These are phyloP conservation scores for Oreochromis mossambicus DNA, from an alignment of 2,797 vertebrate species.

Conservation along the genomic window DNA sequence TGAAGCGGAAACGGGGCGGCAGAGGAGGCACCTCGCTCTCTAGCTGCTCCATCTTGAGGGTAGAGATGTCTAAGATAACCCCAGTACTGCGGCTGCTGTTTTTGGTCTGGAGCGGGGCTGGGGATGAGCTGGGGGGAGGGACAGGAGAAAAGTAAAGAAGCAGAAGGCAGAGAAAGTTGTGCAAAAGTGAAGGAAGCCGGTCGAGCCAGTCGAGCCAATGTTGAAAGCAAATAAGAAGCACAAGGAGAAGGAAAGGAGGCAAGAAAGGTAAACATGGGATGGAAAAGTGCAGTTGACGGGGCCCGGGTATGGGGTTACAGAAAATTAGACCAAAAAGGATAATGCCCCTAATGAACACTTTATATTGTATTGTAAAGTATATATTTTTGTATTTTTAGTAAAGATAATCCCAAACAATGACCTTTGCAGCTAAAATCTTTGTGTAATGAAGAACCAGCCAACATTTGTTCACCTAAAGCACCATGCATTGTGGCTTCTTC, in stretches of 20 bases:
- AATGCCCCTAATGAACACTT: not conserved
- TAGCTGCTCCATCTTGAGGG: constrained; percentile 79
- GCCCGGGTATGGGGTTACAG: not conserved
- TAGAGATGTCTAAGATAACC: constrained; percentile 77
- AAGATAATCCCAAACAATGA: not conserved
- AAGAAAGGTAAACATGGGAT: not conserved
- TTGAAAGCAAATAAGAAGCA: not conserved
- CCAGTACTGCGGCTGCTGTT: constrained; percentile 72
- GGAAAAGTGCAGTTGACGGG: not conserved
- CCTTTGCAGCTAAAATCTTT: not conserved
- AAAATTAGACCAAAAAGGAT: not conserved
- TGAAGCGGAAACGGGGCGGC: constrained; percentile 88
- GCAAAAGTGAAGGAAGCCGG: not conserved
- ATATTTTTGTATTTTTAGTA: not conserved
- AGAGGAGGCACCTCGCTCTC: constrained; percentile 85
- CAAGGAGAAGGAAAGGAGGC: not conserved
- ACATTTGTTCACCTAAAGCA: not conserved
- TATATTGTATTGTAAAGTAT: not conserved
- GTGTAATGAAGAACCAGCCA: not conserved
- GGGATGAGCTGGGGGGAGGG: constrained; percentile 37
- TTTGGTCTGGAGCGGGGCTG: constrained; percentile 37
- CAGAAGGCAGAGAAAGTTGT: not conserved
- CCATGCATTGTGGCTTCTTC: not conserved
- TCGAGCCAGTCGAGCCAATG: not conserved
- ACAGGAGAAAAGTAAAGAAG: constrained; percentile 10